phyloP scores from a whole-genome alignment of 2,797 vertebrate species.

The Argya squamiceps region DNA sequence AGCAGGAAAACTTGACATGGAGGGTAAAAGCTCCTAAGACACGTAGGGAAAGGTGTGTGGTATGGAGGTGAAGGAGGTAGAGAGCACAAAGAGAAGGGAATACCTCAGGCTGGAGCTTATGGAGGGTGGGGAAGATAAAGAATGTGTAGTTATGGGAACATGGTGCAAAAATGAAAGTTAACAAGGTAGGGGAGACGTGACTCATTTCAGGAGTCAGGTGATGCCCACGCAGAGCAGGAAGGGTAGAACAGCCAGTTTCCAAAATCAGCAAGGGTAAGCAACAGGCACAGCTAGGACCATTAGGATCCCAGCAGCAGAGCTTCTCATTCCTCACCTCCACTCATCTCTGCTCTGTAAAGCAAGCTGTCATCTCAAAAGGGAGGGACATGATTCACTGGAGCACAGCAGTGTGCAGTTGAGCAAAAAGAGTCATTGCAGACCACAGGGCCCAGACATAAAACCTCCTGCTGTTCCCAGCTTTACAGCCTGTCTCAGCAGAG shows the following conservation, averaged over 20 bases:
- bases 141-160: not conserved
- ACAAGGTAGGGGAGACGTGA: not conserved
- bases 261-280: not conserved
- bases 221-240: rapidly evolving
- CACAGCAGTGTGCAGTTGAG: not conserved
- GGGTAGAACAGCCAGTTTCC: not conserved
- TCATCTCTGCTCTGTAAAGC: not conserved
- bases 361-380: not conserved
- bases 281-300: not conserved
- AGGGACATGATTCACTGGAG: not conserved
- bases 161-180: not conserved
- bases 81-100: not conserved
- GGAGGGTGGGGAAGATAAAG: not conserved
- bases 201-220: not conserved
- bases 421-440: not conserved
- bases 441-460: not conserved
- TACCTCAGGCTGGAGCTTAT: not conserved
- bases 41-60: not conserved
- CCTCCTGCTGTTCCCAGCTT: not conserved
- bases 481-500: not conserved
- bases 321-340: not conserved
- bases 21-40: not conserved
- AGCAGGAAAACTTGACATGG: not conserved
- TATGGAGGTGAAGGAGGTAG: not conserved
- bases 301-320: not conserved